Conservation (phyloP, 2,888 invertebrate species). For the Tetramorium bicarinatum region DNA sequence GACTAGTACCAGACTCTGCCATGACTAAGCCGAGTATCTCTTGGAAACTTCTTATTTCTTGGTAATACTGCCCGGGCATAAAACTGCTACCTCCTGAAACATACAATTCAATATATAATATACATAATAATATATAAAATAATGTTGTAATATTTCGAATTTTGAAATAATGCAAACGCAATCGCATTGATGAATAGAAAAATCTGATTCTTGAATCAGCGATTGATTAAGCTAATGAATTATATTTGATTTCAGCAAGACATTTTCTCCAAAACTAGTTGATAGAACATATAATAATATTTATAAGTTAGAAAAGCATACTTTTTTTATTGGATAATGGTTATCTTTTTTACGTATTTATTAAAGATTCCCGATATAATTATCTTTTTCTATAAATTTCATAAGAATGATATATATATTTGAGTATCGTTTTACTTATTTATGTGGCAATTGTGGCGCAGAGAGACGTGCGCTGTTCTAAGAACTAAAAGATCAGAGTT, state of each 20-base stretch:
- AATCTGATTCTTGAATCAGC: not conserved
- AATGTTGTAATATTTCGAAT: not conserved
- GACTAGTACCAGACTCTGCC: constrained; percentile 69
- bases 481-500: too few relatives aligned
- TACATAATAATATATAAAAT: constrained; percentile 1
- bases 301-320: not conserved
- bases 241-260: not conserved
- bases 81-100: constrained; percentile 63
- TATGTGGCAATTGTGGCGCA: not conserved
- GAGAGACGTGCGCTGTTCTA: too few relatives aligned
- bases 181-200: not conserved
- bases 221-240: not conserved
- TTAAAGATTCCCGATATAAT: not conserved
- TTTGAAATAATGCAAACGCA: not conserved
- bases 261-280: not conserved
- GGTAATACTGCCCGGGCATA: constrained; percentile 75
- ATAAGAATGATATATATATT: not conserved
- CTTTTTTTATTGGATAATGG: not conserved
- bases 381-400: not conserved
- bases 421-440: constrained; percentile 61
- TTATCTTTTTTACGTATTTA: not conserved
- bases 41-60: constrained; percentile 77
- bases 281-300: not conserved
- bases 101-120: constrained; percentile 2
- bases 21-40: constrained; percentile 77